A percentile compares a stretch with the other conserved stretches of the same genome.
These are phyloP conservation scores for Diarsia brunnea DNA, from an alignment of 2,888 invertebrate species.

Conservation along the genomic window DNA sequence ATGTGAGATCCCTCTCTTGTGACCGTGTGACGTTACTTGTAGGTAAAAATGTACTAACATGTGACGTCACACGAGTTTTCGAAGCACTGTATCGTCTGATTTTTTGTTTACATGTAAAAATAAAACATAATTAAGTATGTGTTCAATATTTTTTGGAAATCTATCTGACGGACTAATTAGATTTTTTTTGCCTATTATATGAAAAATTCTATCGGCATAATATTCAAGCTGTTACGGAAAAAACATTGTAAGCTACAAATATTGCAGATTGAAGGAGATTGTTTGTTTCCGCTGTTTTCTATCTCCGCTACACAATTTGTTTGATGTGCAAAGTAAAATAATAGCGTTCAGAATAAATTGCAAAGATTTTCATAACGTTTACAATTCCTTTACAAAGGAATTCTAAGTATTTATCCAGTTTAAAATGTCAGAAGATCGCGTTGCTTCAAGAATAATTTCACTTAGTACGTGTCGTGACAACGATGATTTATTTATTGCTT, in stretches of 20 bases:
- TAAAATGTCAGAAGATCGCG: conserved; percentile 7
- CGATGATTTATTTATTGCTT: conserved; percentile 60
- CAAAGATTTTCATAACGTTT: conserved; percentile 28
- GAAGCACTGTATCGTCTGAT: too few relatives aligned
- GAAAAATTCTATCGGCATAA: neutral
- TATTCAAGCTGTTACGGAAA: neutral
- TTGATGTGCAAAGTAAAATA: conserved; percentile 32
- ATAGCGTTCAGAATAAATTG: conserved; percentile 2
- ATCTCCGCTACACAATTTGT: conserved; percentile 21
- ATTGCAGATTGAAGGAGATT: conserved; percentile 26
- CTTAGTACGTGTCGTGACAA: conserved; percentile 32
- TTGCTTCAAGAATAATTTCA: conserved; percentile 44
- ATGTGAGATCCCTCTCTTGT: too few relatives aligned
- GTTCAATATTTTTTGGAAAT: too few relatives aligned
- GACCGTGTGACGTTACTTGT: too few relatives aligned
- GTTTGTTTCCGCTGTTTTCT: conserved; percentile 23
- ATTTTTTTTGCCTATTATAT: too few relatives aligned
- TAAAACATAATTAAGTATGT: too few relatives aligned
- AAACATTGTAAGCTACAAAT: neutral
- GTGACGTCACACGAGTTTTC: too few relatives aligned
- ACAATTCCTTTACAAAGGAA: conserved; percentile 23
- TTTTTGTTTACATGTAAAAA: too few relatives aligned
- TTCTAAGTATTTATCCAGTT: conserved; percentile 26
- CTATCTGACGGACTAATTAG: too few relatives aligned
- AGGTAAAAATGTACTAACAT: too few relatives aligned